phyloP scores from a whole-genome alignment of 2,113 vertebrate species.

The Macquaria ambigua region DNA sequence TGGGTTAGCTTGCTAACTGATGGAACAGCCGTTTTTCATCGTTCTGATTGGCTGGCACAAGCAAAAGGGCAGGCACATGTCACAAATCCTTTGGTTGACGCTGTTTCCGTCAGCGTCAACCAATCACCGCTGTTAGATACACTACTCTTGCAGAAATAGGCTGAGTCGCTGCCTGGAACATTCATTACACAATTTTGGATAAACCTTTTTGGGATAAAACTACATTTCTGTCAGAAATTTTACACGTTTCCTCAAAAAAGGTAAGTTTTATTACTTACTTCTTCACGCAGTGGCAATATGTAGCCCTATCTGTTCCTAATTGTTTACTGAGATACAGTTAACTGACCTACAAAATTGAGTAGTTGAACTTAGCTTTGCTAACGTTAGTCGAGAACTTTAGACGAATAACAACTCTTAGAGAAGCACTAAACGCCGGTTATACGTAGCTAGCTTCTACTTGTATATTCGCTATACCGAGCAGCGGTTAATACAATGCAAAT shows the following conservation, averaged over 20 bases:
- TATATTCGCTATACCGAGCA: background rate
- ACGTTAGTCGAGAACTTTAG: background rate
- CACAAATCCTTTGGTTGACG: constrained; percentile 1
- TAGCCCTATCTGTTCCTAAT: background rate
- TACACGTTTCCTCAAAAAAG: background rate
- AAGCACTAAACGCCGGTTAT: background rate
- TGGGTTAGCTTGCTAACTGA: rapidly evolving
- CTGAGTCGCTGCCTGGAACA: rapidly evolving
- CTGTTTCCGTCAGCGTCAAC: constrained; percentile 23
- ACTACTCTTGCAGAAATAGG: background rate
- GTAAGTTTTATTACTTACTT: constrained; percentile 27
- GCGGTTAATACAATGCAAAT: background rate
- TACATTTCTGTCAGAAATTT: rapidly evolving
- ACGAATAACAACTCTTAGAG: too few relatives aligned
- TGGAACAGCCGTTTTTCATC: constrained; percentile 27
- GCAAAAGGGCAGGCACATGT: background rate
- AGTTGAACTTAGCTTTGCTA: background rate
- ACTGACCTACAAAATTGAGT: background rate
- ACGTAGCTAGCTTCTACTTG: background rate
- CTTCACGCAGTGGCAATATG: background rate
- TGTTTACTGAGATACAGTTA: too few relatives aligned
- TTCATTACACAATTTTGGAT: background rate
- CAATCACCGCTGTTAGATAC: too few relatives aligned
- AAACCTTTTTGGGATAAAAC: rapidly evolving
- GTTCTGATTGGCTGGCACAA: constrained; percentile 57